Evolutionary conservation across 1,140 invertebrate genomes (phyloP).

Genomic region (Harpegnathos saltator): DNA sequence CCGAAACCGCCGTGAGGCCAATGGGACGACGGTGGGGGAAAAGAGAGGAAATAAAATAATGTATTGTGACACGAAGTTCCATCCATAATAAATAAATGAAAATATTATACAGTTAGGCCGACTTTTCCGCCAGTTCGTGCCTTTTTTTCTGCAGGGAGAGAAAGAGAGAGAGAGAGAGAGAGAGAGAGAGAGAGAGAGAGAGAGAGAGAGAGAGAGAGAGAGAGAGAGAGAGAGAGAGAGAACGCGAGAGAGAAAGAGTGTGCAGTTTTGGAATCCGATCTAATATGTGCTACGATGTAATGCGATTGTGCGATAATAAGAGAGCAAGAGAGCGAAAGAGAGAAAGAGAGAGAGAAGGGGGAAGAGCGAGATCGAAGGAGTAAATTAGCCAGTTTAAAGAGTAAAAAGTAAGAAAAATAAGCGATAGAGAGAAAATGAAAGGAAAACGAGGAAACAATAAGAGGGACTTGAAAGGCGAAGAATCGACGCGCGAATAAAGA

Average conservation of each 20-base stretch:
- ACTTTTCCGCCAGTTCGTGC: conserved; percentile 86
- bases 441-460: conserved; percentile 43
- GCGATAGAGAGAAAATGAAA: conserved; percentile 20
- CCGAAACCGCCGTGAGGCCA: conserved; percentile 50
- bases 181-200: conserved; percentile 54
- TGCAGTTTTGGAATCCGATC: conserved; percentile 84
- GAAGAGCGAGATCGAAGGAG: conserved; percentile 41
- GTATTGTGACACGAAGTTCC: conserved; percentile 86
- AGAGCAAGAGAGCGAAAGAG: conserved; percentile 33
- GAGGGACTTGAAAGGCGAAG: conserved; percentile 9
- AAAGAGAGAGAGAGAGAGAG: conserved; percentile 58
- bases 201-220: conserved; percentile 77
- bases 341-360: conserved; percentile 6
- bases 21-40: conserved; percentile 64
- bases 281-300: conserved; percentile 79
- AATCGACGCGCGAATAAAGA: conserved; percentile 9
- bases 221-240: conserved; percentile 73
- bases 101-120: conserved; percentile 86
- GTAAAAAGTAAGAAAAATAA: conserved; percentile 40
- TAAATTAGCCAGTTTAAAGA: conserved; percentile 53
- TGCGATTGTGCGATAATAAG: conserved; percentile 49
- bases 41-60: conserved; percentile 81
- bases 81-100: conserved; percentile 86
- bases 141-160: conserved; percentile 84
- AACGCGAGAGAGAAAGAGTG: conserved; percentile 62